Evolutionary conservation across 2,888 invertebrate species (phyloP).

Genomic region (Erebia epiphron): DNA sequence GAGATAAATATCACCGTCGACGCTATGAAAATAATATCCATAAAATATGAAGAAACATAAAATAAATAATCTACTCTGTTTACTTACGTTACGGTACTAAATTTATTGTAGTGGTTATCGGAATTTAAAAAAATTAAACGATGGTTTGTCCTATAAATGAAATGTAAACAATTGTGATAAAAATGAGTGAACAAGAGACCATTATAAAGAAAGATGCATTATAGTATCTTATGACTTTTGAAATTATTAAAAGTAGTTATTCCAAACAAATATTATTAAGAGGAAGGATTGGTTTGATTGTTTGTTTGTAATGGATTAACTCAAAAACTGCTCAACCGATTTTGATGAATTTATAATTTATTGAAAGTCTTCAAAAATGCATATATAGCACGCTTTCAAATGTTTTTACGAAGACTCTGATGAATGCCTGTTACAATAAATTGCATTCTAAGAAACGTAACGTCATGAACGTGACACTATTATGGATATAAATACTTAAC

Average conservation of each 20-base stretch:
- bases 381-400: constrained; percentile 3
- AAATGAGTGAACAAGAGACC: not conserved
- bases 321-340: no score
- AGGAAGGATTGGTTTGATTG: no score
- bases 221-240: not conserved
- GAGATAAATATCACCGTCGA: not conserved
- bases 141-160: not conserved
- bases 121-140: constrained; percentile 3
- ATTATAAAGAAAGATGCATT: not conserved
- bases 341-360: not conserved
- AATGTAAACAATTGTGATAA: not conserved
- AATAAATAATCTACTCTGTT: constrained; percentile 1
- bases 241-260: not conserved
- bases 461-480: constrained; percentile 24
- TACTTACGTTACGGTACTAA: not conserved
- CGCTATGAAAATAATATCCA: not conserved
- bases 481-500: constrained; percentile 17
- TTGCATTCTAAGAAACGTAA: constrained; percentile 18
- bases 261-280: no score
- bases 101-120: constrained; percentile 5
- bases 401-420: constrained; percentile 5
- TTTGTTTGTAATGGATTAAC: no score
- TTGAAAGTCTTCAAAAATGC: not conserved
- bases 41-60: constrained; percentile 7
- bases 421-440: not conserved